phyloP scores from a whole-genome alignment of 2,113 vertebrate species.

The Pseudopodoces humilis region DNA sequence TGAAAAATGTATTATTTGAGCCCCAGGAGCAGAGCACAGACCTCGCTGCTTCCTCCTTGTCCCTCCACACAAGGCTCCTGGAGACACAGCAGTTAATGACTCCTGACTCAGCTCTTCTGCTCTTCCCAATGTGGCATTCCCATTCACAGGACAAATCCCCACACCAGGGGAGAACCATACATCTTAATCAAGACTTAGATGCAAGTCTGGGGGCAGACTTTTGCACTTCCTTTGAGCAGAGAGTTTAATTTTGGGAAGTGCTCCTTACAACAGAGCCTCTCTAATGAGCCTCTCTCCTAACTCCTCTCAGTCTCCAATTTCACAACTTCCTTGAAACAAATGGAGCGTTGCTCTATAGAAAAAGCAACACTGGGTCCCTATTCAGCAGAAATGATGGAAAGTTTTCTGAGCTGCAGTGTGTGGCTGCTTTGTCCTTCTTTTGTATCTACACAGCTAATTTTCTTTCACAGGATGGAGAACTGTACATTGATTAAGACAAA shows the following conservation, averaged over 20 bases:
- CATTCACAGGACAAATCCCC: constrained; percentile 3
- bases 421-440: constrained; percentile 48
- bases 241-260: constrained; percentile 29
- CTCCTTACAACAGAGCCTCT: constrained; percentile 9
- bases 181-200: constrained; percentile 27
- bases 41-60: background rate
- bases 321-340: constrained; percentile 63
- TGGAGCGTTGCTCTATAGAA: constrained; percentile 45
- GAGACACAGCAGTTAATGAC: background rate
- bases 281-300: constrained; percentile 27
- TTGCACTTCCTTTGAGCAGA: constrained; percentile 28
- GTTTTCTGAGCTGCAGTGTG: constrained; percentile 39
- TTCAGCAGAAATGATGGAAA: constrained; percentile 57
- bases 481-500: constrained; percentile 49
- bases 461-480: constrained; percentile 50
- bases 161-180: background rate
- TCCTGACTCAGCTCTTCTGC: constrained; percentile 30
- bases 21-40: background rate
- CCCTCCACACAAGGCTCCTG: background rate
- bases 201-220: constrained; percentile 28
- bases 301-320: constrained; percentile 23
- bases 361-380: constrained; percentile 29
- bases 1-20: background rate
- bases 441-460: constrained; percentile 27
- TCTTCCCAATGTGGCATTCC: background rate